phyloP scores from a whole-genome alignment of 2,113 vertebrate species.

The Polypterus senegalus region DNA sequence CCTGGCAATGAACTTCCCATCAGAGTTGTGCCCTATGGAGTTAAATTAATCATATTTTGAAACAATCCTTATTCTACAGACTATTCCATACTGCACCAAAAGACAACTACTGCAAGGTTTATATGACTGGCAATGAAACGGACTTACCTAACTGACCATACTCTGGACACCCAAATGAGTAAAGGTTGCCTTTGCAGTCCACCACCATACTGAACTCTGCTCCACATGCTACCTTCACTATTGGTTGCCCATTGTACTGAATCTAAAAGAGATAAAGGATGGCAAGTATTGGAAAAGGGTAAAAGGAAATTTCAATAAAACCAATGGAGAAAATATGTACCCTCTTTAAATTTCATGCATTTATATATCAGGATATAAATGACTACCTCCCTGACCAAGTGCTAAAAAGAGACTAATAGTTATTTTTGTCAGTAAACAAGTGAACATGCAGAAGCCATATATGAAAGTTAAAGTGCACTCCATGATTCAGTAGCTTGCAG shows the following conservation, averaged over 20 bases:
- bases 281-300: background rate
- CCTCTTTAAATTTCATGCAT: too few species aligned
- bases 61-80: background rate
- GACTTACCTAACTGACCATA: conserved; percentile 84
- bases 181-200: conserved; percentile 95
- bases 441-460: too few species aligned
- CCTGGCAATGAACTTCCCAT: conserved; percentile 90
- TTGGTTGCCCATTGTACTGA: conserved; percentile 88
- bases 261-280: conserved; percentile 46
- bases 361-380: too few species aligned
- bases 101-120: background rate
- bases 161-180: conserved; percentile 88
- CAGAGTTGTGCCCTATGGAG: conserved; percentile 79
- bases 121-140: conserved; percentile 1
- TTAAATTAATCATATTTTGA: background rate
- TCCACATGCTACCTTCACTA: conserved; percentile 87
- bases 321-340: background rate
- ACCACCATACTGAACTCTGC: conserved; percentile 96
- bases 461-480: too few species aligned
- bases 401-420: too few species aligned
- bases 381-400: too few species aligned
- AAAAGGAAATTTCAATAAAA: background rate
- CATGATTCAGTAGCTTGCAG: too few species aligned
- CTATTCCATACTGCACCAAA: background rate
- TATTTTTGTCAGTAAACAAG: too few species aligned